A percentile compares a stretch with the other conserved stretches of the same genome.
These are phyloP conservation scores for Nymphicus hollandicus DNA, from an alignment of 2,113 vertebrate genomes.

Conservation along the genomic window DNA sequence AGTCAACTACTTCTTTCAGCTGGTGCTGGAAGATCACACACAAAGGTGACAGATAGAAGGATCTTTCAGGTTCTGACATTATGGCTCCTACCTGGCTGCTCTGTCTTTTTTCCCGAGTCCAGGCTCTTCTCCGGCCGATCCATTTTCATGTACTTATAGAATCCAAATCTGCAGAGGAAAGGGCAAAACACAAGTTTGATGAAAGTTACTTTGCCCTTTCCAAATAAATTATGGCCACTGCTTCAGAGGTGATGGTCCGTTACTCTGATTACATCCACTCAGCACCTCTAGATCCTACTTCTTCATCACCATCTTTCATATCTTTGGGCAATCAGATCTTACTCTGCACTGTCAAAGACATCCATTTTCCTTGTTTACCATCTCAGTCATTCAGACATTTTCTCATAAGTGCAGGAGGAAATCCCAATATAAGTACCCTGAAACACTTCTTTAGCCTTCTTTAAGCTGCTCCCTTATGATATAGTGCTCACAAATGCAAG, in stretches of 20 bases:
- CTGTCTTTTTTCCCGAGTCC: slow-evolving; percentile 23
- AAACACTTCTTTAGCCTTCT: not conserved
- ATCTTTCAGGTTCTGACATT: not conserved
- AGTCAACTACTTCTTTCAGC: not conserved
- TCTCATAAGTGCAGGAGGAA: not conserved
- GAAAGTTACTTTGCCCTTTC: not conserved
- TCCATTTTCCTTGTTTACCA: not conserved
- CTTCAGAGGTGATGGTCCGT: not conserved
- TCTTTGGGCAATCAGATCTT: not conserved
- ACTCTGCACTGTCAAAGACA: not conserved
- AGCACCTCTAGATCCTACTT: not conserved
- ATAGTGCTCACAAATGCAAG: not conserved
- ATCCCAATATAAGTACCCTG: not conserved
- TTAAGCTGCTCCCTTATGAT: not conserved
- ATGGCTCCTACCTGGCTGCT: slow-evolving; percentile 61
- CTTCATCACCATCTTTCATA: not conserved
- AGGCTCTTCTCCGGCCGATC: slow-evolving; percentile 58
- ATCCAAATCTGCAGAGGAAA: slow-evolving; percentile 70
- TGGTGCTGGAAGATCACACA: not conserved
- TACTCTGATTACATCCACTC: not conserved
- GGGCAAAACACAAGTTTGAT: not conserved
- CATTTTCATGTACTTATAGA: slow-evolving; percentile 79
- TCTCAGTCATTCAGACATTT: not conserved
- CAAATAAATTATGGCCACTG: not conserved
- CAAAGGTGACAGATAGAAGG: not conserved